A percentile compares a stretch with the other conserved stretches of the same genome.
phyloP scores from a whole-genome alignment of 2,888 invertebrate genomes.

The Spisula solida region DNA sequence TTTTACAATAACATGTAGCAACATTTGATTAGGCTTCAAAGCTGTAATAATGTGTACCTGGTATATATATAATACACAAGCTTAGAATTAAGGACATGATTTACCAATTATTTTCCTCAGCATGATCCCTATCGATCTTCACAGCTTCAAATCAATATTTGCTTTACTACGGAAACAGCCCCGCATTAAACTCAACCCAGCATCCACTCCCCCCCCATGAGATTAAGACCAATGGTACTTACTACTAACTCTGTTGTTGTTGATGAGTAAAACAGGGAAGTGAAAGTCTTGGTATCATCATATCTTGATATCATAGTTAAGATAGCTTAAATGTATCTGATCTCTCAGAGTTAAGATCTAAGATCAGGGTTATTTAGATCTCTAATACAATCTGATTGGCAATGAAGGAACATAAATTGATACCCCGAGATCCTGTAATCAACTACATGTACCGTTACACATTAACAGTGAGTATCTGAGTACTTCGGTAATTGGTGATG shows the following conservation, averaged over 20 bases:
- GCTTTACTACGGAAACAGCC: background rate
- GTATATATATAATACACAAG: background rate
- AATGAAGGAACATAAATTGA: background rate
- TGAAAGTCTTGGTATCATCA: too few relatives aligned
- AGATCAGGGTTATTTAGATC: background rate
- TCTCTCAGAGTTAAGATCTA: background rate
- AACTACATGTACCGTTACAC: background rate
- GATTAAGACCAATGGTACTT: background rate
- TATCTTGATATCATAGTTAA: too few relatives aligned
- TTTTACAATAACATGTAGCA: background rate
- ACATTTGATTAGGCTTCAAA: slow-evolving; percentile 1
- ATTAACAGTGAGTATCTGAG: too few relatives aligned
- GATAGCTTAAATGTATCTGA: too few relatives aligned
- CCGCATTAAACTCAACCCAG: background rate
- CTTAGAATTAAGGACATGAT: background rate
- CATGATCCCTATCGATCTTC: background rate
- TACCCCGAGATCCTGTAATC: background rate
- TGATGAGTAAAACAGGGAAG: background rate
- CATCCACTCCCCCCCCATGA: background rate
- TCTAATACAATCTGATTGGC: background rate
- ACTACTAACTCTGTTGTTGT: background rate
- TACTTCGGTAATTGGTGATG: too few relatives aligned
- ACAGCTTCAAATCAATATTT: slow-evolving; percentile 17
- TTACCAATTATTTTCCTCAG: slow-evolving; percentile 17
- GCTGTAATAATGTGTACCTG: background rate